A percentile compares a stretch with the other conserved stretches of the same genome.
These are phyloP conservation scores for Calephelis nemesis DNA, from an alignment of 1,140 invertebrate genomes.

Conservation along the genomic window DNA sequence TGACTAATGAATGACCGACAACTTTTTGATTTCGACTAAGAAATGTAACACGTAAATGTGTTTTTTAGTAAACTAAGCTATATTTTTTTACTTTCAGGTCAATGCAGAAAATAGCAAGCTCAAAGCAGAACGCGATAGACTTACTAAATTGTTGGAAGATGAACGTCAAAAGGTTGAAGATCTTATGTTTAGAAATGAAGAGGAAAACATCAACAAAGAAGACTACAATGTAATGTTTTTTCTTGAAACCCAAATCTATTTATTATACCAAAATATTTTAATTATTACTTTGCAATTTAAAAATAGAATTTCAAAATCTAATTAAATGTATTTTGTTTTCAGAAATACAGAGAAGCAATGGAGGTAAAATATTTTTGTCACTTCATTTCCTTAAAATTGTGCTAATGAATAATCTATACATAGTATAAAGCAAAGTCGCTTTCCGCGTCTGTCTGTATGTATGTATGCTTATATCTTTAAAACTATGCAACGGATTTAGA, in stretches of 20 bases:
- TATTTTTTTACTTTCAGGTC: constrained; percentile 43
- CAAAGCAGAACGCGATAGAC: constrained; percentile 83
- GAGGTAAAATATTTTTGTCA: constrained; percentile 81
- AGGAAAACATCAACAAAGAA: constrained; percentile 84
- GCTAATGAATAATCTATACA: neutral
- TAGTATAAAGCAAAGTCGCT: too few relatives aligned
- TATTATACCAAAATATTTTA: too few relatives aligned
- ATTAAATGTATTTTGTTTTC: constrained; percentile 50
- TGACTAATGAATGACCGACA: too few relatives aligned
- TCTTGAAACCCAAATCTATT: constrained; percentile 11
- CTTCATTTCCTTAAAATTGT: neutral
- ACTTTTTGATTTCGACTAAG: too few relatives aligned
- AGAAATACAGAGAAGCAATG: constrained; percentile 80
- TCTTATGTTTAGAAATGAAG: constrained; percentile 94
- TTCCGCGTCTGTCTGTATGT: too few relatives aligned
- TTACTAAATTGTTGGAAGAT: constrained; percentile 88
- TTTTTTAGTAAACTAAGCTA: too few relatives aligned
- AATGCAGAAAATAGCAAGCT: constrained; percentile 79
- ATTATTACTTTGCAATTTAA: too few relatives aligned
- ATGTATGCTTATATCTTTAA: too few relatives aligned
- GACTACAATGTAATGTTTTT: constrained; percentile 65
- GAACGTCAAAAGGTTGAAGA: constrained; percentile 94
- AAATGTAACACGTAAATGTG: too few relatives aligned
- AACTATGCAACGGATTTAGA: too few relatives aligned
- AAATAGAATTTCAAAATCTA: neutral